These are phyloP conservation scores for Eclectus roratus DNA, from an alignment of 2,113 vertebrate species.

Conservation along the genomic window DNA sequence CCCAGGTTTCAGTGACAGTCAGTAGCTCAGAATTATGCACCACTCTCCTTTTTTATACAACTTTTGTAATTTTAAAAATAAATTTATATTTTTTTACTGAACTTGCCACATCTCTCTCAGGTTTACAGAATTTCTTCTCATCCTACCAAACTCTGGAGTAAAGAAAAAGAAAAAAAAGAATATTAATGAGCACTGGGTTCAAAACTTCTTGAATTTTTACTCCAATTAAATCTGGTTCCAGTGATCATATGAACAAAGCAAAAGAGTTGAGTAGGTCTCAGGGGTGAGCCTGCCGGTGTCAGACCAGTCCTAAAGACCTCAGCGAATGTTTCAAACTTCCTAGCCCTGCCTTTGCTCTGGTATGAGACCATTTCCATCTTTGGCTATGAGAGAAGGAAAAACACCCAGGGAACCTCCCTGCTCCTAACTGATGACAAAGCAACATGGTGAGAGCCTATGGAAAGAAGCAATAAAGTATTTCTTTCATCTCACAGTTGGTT, in stretches of 20 bases:
- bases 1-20: background rate
- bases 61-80: background rate
- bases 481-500: background rate
- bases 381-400: background rate
- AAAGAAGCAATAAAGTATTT: background rate
- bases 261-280: background rate
- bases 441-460: background rate
- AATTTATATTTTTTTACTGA: background rate
- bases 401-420: background rate
- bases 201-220: background rate
- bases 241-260: background rate
- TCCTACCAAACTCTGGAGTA: background rate
- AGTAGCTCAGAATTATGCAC: background rate
- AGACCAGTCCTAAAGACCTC: background rate
- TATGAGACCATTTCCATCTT: background rate
- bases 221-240: background rate
- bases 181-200: rapidly evolving
- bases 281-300: background rate
- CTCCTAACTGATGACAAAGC: background rate
- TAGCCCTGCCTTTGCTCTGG: background rate
- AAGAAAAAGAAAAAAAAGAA: rapidly evolving
- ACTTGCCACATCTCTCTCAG: background rate
- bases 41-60: background rate
- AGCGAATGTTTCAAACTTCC: background rate
- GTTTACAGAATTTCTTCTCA: background rate